phyloP scores from a whole-genome alignment of 2,113 vertebrate genomes.

The Setophaga kirtlandii region DNA sequence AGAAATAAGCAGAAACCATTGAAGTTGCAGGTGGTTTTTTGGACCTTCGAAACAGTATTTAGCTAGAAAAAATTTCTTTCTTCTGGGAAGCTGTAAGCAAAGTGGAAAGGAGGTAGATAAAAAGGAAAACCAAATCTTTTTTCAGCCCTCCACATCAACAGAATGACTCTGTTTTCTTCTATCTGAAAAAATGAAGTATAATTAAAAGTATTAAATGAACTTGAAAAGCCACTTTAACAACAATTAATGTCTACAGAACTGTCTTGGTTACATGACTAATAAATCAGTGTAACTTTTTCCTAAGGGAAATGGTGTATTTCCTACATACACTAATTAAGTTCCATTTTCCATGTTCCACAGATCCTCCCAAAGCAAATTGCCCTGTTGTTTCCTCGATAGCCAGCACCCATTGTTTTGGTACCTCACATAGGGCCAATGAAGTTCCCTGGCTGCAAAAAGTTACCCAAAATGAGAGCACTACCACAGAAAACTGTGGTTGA shows the following conservation, averaged over 20 bases:
- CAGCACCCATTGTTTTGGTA: background rate
- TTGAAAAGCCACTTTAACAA: background rate
- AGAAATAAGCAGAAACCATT: background rate
- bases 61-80: background rate
- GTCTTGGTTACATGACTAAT: background rate
- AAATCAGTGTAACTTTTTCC: background rate
- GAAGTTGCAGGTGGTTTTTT: background rate
- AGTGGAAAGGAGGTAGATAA: background rate
- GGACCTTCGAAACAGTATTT: background rate
- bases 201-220: background rate
- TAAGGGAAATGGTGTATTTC: background rate
- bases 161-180: background rate
- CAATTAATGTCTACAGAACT: background rate
- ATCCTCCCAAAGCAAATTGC: background rate
- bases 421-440: rapidly evolving
- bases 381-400: background rate
- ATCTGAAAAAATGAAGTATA: background rate
- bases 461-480: background rate
- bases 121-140: background rate
- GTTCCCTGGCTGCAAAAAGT: background rate
- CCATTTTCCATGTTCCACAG: background rate
- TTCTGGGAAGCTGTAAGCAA: background rate
- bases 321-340: background rate
- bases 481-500: background rate
- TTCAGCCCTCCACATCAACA: background rate